Evolutionary conservation across 2,797 vertebrate species (phyloP).

Genomic region (Pempheris klunzingeri): DNA sequence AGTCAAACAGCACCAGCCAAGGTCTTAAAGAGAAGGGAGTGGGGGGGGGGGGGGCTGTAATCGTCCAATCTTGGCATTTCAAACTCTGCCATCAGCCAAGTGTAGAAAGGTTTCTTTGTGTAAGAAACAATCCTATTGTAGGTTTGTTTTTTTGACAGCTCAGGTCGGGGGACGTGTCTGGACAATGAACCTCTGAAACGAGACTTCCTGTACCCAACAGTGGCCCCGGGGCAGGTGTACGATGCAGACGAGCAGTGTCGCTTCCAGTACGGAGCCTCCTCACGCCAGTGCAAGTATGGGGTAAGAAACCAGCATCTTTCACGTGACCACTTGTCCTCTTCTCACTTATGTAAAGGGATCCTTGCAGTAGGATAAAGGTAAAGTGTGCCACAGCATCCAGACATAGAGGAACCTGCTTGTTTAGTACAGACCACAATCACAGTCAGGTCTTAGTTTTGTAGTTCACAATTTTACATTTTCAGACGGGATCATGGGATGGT

Average conservation of each 20-base stretch:
- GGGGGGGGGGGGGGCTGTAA: not conserved
- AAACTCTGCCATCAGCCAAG: conserved; percentile 16
- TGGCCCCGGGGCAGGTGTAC: conserved; percentile 98
- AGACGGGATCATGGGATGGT: not conserved
- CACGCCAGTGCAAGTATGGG: conserved; percentile 99
- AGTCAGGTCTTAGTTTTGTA: not conserved
- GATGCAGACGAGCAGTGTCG: conserved; percentile 98
- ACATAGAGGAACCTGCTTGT: too few species aligned
- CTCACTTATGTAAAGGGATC: not conserved
- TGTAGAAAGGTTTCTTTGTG: conserved; percentile 69
- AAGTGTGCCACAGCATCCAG: too few species aligned
- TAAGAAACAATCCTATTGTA: conserved; percentile 86
- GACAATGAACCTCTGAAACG: conserved; percentile 99
- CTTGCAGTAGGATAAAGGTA: too few species aligned
- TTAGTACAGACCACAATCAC: too few species aligned
- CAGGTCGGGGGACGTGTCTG: conserved; percentile 99
- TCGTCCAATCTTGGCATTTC: conserved; percentile 36
- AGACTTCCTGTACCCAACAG: conserved; percentile 99
- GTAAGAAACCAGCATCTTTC: conserved; percentile 93
- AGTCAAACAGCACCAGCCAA: conserved; percentile 31
- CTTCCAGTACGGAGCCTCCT: conserved; percentile 98
- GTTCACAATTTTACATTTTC: not conserved
- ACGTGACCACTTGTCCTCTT: conserved; percentile 9
- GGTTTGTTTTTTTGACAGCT: conserved; percentile 96
- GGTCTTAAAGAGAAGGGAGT: conserved; percentile 6